Evolutionary conservation across 30 jellyfish, hydroid and myxozoan species (phyloP).

Genomic region (Turritopsis dohrnii): DNA sequence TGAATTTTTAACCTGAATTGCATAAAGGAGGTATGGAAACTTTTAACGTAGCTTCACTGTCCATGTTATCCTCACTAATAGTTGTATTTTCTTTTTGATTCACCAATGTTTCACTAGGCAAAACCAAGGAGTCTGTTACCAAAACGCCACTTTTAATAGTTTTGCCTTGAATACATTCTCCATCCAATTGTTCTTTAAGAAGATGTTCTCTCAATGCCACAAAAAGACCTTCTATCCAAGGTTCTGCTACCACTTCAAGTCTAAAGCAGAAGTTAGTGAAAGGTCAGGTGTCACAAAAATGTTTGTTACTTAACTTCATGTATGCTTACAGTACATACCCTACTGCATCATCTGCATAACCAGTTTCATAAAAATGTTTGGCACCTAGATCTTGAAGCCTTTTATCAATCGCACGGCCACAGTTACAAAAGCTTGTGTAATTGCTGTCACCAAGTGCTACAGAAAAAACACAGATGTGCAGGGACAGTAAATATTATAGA

Average conservation of each 20-base stretch:
- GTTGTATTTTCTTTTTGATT: background rate
- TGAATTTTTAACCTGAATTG: background rate
- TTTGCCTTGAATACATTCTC: conserved; percentile 2
- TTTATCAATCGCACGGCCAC: conserved; percentile 73
- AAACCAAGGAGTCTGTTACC: background rate
- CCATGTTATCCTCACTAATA: background rate
- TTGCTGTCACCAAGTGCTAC: conserved; percentile 95
- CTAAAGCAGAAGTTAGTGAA: conserved; percentile 29
- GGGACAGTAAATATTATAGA: background rate
- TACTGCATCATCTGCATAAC: conserved; percentile 97
- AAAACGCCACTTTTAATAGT: background rate
- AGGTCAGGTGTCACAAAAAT: background rate
- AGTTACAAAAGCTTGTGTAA: conserved; percentile 80
- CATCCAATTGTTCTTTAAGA: background rate
- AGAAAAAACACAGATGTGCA: background rate
- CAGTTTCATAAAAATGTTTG: conserved; percentile 66
- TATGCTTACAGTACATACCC: conserved; percentile 58
- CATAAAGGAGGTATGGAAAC: conserved; percentile 1
- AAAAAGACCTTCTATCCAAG: conserved; percentile 97
- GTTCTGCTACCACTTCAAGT: conserved; percentile 90
- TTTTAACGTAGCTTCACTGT: background rate
- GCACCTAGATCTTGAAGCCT: conserved; percentile 90
- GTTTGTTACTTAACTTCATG: background rate
- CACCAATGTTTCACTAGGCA: background rate
- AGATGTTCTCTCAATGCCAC: conserved; percentile 48